Evolutionary conservation across 2,113 vertebrate genomes (phyloP).

Genomic region (Carassius auratus): DNA sequence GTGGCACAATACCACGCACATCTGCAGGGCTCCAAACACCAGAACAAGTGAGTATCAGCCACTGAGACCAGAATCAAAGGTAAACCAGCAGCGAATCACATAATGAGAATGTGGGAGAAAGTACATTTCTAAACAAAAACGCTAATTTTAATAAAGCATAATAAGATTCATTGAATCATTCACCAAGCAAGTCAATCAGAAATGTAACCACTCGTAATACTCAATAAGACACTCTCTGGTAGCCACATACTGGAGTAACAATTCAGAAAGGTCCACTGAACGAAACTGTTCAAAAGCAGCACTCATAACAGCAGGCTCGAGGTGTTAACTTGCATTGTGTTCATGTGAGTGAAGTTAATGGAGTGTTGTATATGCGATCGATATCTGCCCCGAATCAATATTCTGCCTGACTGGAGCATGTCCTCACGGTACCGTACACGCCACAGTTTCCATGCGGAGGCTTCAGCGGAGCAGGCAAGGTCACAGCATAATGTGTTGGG

Average conservation of each 20-base stretch:
- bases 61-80: not conserved
- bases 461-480: constrained; percentile 2
- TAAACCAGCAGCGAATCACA: not conserved
- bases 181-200: not conserved
- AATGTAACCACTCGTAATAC: not conserved
- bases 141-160: not conserved
- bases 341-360: constrained; percentile 23
- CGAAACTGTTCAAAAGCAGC: not conserved
- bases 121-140: not conserved
- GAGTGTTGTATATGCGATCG: constrained; percentile 24
- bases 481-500: not conserved
- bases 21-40: constrained; percentile 66
- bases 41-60: constrained; percentile 60
- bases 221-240: not conserved
- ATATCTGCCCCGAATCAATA: constrained; percentile 20
- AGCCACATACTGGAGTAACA: not conserved
- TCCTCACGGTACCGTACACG: not conserved
- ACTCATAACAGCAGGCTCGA: not conserved
- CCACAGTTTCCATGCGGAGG: constrained; percentile 15
- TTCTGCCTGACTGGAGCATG: constrained; percentile 11
- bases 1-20: constrained; percentile 67
- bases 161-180: not conserved
- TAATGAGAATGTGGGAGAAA: not conserved
- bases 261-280: not conserved
- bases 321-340: constrained; percentile 13